Percentiles rank a stretch among this genome's conserved stretches.
Conservation (phyloP, 1,140 invertebrate species). For the Sarcophaga peregrina region DNA sequence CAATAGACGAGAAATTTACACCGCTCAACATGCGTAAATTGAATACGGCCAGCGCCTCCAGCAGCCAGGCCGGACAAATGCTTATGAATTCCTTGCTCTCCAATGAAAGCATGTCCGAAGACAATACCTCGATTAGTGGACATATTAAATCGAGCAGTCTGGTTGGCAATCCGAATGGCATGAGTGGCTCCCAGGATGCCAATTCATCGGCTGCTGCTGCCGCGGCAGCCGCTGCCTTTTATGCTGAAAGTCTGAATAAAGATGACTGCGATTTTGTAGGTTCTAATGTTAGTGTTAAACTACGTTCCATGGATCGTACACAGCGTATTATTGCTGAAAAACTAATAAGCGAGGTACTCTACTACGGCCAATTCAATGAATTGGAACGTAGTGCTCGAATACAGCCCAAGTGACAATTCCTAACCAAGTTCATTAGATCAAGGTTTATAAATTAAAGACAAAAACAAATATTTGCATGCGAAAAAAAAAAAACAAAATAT, state of each 20-base stretch:
- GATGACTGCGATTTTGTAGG: conserved; percentile 65
- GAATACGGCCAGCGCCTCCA: conserved; percentile 46
- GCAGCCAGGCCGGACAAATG: conserved; percentile 55
- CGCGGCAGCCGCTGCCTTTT: conserved; percentile 56
- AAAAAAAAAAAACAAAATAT: too few species aligned
- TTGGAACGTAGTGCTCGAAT: conserved; percentile 60
- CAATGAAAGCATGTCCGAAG: conserved; percentile 58
- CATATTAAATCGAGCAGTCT: conserved; percentile 16
- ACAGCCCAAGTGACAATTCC: conserved; percentile 62
- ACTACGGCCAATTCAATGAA: conserved; percentile 66
- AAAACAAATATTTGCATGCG: too few species aligned
- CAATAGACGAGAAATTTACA: conserved; percentile 45
- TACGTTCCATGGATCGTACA: conserved; percentile 64
- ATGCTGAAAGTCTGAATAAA: conserved; percentile 57
- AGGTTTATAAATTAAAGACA: conserved; percentile 35
- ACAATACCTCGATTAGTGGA: conserved; percentile 39
- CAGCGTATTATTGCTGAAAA: conserved; percentile 67
- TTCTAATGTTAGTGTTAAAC: conserved; percentile 65
- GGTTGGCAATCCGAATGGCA: conserved; percentile 22
- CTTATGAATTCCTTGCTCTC: conserved; percentile 61
- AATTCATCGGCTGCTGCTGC: conserved; percentile 52
- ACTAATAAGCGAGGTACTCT: conserved; percentile 66
- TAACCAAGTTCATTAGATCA: conserved; percentile 32
- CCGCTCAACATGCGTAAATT: conserved; percentile 60
- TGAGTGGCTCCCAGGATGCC: conserved; percentile 57